Evolutionary conservation across 2,888 invertebrate species (phyloP), one percentile per base, ranked within the genome.

Genomic region (Meghimatium bilineatum): DNA sequence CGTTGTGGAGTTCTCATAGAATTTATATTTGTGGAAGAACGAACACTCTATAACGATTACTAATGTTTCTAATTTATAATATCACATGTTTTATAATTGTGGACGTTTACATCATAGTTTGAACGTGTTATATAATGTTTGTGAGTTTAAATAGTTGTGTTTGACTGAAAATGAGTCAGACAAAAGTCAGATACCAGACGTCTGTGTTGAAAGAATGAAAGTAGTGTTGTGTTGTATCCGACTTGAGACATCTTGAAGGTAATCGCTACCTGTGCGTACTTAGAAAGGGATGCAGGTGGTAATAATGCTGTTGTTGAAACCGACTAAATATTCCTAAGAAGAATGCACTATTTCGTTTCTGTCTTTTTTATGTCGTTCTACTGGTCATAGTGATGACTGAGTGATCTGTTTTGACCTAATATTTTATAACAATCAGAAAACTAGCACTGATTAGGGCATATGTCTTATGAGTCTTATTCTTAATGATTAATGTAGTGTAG

Each of bases 21-120:
- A 52, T 82, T 34, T 17, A n/a, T 76, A 82, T 76, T 76, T 82
- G 69, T 52, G 32, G 76, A 76, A 67, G 69, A 76, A 66, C 52
- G 66, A 36, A 82, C 75, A 49, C 76, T 66, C 66, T 23, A 23
- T 44, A 1, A 17, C 49, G 49, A 34, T n/a, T 79, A 67, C 44
- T 29, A 44, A 79, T 79, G 66, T 49, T 29, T 78, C 66, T 49
- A 20, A 32, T 52, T 49, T 67, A 29, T 52, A 44, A n/a, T 72
- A 8, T 0, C 12, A 26, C 0, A 38, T 44, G 12, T 14, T 14
- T 38, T 10, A n/a, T 26, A 72, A 72, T 72, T 14, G 17, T 17
- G 66, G 66, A 20, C 32, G 1, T 1, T 2, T 1, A 32, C 32
- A 66, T 14, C 1, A 32, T 66, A 32, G 17, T 12, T 17, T 66